Base-by-base conservation (phyloP, 2,113 vertebrate species). In the Albula glossodonta region DNA sequence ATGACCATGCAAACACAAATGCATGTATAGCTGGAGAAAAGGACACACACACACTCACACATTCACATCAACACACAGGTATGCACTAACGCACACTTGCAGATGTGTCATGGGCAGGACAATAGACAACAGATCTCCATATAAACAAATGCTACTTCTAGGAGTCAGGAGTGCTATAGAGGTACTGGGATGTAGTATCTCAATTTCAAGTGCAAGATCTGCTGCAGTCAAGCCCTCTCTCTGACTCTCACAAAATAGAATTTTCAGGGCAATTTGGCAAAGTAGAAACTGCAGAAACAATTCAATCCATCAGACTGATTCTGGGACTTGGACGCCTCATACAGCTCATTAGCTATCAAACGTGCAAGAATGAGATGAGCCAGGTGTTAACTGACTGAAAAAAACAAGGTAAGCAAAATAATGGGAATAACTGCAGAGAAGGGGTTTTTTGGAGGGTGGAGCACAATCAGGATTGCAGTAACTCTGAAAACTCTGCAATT, bases 231-330 rank as follows among this genome's bases (percentile, higher is more conserved):
- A 66, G 60, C 60, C 70, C 8, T 31, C 70, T 74, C 80, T 17
- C 51, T 52, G 51, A n/a, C 22, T n/a, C 50, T 51, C 50, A 11
- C 48, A 50, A 80, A 80, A 80, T 80, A 19, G 78, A 51, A 51
- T 81, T 81, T 52, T 51, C 8, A 81, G 80, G 80, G 49, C 51
- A 81, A 81, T 81, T 81, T 81, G 80, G 80, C 51, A 81, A 52
- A 52, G 80, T 51, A 12, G 80, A 81, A 81, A 81, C 22, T 51
- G 51, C 50, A 19, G 19, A 50, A 81, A 12, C 19, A 53, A 81
- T 53, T 51, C 51, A 52, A 81, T 81, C 51, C 50, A 81, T 81
- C 80, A 81, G 50, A 81, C 80, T 19, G 50, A 81, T 81, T 53
- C 50, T 3, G 17, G 22, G 19, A 81, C 80, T 51, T 8, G 49